A percentile compares a stretch with the other conserved stretches of the same genome.
Evolutionary conservation across 2,888 invertebrate species (phyloP).

Genomic region (Cheilosia vernalis): DNA sequence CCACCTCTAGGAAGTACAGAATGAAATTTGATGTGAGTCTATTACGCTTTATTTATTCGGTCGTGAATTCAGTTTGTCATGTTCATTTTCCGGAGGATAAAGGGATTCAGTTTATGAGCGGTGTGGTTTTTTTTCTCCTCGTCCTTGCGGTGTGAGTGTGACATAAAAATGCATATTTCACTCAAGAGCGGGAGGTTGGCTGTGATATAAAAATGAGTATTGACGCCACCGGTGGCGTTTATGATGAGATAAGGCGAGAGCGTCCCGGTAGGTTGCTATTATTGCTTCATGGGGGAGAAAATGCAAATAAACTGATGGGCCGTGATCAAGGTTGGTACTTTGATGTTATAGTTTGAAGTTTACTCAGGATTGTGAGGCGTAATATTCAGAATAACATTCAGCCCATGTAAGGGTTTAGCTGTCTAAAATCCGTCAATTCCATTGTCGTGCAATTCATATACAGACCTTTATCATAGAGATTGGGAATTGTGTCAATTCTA

Average conservation of each 20-base stretch:
- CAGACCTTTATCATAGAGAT: too few relatives aligned
- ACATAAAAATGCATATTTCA: constrained; percentile 25
- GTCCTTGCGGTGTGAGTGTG: constrained; percentile 5
- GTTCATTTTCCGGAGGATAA: constrained; percentile 24
- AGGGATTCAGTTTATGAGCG: constrained; percentile 7
- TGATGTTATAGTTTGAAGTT: too few relatives aligned
- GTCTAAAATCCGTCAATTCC: too few relatives aligned
- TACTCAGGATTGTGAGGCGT: too few relatives aligned
- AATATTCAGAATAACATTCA: too few relatives aligned
- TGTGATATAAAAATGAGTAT: constrained; percentile 3
- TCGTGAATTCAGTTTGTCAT: constrained; percentile 32
- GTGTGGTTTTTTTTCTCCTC: neutral
- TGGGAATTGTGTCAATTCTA: too few relatives aligned
- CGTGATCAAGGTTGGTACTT: too few relatives aligned
- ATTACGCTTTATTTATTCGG: constrained; percentile 32
- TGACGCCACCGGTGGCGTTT: neutral
- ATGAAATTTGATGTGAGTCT: constrained; percentile 31
- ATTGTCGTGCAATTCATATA: too few relatives aligned
- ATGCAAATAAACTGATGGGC: neutral
- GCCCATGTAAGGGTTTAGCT: too few relatives aligned
- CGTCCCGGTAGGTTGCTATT: constrained; percentile 19
- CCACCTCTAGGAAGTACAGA: neutral
- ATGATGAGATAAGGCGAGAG: neutral
- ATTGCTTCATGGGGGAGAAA: constrained; percentile 2
- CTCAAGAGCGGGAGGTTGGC: constrained; percentile 2